A percentile compares a stretch with the other conserved stretches of the same genome.
These are phyloP conservation scores for Clarias platycephalus DNA, from an alignment of 2,797 vertebrate genomes.

Conservation along the genomic window DNA sequence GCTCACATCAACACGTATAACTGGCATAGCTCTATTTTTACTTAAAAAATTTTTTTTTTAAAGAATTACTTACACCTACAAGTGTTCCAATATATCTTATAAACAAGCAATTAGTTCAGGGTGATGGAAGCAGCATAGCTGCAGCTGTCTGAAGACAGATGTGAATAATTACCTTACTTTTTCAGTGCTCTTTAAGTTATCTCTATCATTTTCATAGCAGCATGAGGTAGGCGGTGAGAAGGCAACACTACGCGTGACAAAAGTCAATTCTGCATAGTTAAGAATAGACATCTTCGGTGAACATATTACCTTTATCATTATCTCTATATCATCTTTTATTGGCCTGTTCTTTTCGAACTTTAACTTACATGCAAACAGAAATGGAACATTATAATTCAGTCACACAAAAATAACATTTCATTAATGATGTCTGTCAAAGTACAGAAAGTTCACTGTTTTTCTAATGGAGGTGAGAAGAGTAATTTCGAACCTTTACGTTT, in stretches of 20 bases:
- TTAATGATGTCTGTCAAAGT: constrained; percentile 16
- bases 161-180: constrained; percentile 59
- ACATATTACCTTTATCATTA: constrained; percentile 19
- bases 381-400: not conserved
- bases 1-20: constrained; percentile 55
- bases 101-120: constrained; percentile 73
- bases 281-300: constrained; percentile 35
- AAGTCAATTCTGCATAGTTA: constrained; percentile 39
- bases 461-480: not conserved
- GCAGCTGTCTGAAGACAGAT: constrained; percentile 56
- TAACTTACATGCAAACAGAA: not conserved
- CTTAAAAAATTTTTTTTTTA: constrained; percentile 59
- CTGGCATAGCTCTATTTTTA: constrained; percentile 53
- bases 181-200: constrained; percentile 50
- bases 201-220: constrained; percentile 52
- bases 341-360: constrained; percentile 27
- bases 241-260: constrained; percentile 40
- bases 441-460: constrained; percentile 9
- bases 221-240: constrained; percentile 47
- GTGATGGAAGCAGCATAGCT: constrained; percentile 46
- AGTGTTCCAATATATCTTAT: constrained; percentile 67
- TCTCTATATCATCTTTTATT: constrained; percentile 20
- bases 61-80: constrained; percentile 74
- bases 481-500: not conserved
- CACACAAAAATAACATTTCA: constrained; percentile 14